Percentiles rank a stretch among this genome's conserved stretches.
phyloP scores from a whole-genome alignment of 2,888 invertebrate species.

The Andrena praecox region DNA sequence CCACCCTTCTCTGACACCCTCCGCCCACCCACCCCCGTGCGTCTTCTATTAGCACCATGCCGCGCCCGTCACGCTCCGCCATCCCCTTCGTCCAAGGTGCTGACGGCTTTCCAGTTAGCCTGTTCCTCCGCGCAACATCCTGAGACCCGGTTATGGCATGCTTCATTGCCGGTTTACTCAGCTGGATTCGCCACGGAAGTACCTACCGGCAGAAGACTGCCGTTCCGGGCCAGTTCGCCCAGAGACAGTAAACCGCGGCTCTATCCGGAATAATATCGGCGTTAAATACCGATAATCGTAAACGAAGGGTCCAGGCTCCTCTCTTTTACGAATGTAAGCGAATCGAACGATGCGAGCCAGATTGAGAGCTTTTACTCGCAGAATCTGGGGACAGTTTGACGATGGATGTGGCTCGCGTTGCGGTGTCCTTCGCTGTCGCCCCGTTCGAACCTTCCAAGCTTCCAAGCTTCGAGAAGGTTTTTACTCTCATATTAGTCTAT shows the following conservation, averaged over 20 bases:
- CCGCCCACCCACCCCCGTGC: slow-evolving; percentile 1
- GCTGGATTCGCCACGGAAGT: slow-evolving; percentile 4
- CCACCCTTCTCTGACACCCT: slow-evolving; percentile 29
- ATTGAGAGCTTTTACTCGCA: background rate
- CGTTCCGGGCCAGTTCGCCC: slow-evolving; percentile 33
- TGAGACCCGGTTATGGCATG: slow-evolving; percentile 26
- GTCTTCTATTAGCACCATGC: slow-evolving; percentile 58
- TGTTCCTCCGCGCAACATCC: slow-evolving; percentile 10
- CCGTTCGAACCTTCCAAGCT: background rate
- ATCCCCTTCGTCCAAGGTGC: slow-evolving; percentile 43
- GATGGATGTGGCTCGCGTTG: background rate
- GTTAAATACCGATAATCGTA: slow-evolving; percentile 49
- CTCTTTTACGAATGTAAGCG: slow-evolving; percentile 11
- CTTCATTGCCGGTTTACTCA: slow-evolving; percentile 38
- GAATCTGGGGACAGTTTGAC: background rate
- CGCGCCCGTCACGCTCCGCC: background rate
- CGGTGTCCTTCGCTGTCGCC: background rate
- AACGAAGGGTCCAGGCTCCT: slow-evolving; percentile 6
- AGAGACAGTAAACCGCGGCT: slow-evolving; percentile 58
- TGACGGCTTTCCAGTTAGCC: slow-evolving; percentile 29
- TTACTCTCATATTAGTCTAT: background rate
- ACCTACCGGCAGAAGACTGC: background rate
- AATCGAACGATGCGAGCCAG: background rate
- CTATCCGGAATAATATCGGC: slow-evolving; percentile 54
- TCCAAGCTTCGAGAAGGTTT: background rate